phyloP scores from a whole-genome alignment of 2,888 invertebrate genomes.

The Spodoptera picta region DNA sequence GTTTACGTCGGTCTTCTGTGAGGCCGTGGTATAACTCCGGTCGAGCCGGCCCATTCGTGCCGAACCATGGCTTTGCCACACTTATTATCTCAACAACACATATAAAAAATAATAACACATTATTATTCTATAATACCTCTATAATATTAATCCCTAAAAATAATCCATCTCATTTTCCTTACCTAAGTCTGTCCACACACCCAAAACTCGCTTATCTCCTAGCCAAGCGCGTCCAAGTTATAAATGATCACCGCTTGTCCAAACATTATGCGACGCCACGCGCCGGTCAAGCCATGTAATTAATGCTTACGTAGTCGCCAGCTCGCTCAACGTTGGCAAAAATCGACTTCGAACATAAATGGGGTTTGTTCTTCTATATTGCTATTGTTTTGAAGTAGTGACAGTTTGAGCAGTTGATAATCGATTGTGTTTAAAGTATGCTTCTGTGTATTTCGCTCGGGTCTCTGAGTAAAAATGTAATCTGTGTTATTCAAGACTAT shows the following conservation, averaged over 20 bases:
- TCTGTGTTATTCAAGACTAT: too few relatives aligned
- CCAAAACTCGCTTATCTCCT: conserved; percentile 49
- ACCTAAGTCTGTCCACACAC: conserved; percentile 18
- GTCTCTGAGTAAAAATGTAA: too few relatives aligned
- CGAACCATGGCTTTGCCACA: too few relatives aligned
- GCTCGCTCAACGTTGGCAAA: conserved; percentile 64
- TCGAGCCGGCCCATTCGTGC: too few relatives aligned
- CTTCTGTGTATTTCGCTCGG: too few relatives aligned
- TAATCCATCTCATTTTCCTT: conserved; percentile 12
- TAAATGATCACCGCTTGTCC: conserved; percentile 73
- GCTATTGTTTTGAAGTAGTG: conserved; percentile 1
- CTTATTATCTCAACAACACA: too few relatives aligned
- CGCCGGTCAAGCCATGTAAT: conserved; percentile 77
- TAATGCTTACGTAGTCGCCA: conserved; percentile 75
- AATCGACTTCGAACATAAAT: conserved; percentile 65
- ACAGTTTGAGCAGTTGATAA: background rate
- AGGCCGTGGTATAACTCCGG: too few relatives aligned
- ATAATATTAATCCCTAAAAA: background rate
- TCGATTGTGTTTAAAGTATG: too few relatives aligned
- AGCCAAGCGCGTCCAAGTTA: conserved; percentile 67
- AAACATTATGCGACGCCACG: conserved; percentile 78
- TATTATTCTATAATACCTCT: too few relatives aligned
- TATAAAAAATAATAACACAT: too few relatives aligned
- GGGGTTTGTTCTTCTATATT: conserved; percentile 29
- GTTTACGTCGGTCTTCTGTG: too few relatives aligned